Base-by-base conservation (phyloP, 2,797 vertebrate species). In the Falco biarmicus region DNA sequence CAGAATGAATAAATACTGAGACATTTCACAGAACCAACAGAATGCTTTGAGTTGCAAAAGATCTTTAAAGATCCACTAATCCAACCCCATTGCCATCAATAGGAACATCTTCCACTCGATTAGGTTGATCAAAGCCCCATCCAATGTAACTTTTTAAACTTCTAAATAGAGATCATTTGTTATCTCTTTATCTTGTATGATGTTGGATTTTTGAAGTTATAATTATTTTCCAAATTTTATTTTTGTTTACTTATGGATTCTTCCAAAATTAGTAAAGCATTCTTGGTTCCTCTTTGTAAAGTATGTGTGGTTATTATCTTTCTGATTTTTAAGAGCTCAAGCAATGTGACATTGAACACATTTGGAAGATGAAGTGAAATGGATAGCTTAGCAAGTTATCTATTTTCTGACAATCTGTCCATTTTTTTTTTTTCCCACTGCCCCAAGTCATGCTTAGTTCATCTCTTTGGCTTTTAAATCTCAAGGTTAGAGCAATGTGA, bases 401-500 rank as follows among this genome's bases (percentile, higher is more conserved):
- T 87, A 25, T 91, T 87, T 90, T 83, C 87, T 91, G 79, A 73
- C 22, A 78, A 56, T 53, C 50, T 86, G 24, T 74, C 7, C 15
- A 34, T 43, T 50, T 48, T 31, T 31, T 80, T 47, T 47, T 53
- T 18, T 3, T 0, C 37, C n/a, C 25, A 45, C 18, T 57, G 70
- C 63, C 87, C 10, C 50, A 68, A 85, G 18, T 68, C 54, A 41
- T 63, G 63, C 41, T 63, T 66, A 78, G 43, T 74, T 86, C 83
- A 87, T 94, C 22, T 69, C 32, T 90, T 69, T 16, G 2, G 45
- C 18, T 79, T 93, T 13, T 83, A 74, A 94, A 85, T 21, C 83
- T 87, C 81, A 93, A 93, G 89, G 87, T 95, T 89, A 89, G 29
- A 92, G 15, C 63, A 92, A 92, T 87, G 86, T 86, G 76, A 95